Base-by-base conservation (phyloP, 2,797 vertebrate species). In the Anolis apletophallus region DNA sequence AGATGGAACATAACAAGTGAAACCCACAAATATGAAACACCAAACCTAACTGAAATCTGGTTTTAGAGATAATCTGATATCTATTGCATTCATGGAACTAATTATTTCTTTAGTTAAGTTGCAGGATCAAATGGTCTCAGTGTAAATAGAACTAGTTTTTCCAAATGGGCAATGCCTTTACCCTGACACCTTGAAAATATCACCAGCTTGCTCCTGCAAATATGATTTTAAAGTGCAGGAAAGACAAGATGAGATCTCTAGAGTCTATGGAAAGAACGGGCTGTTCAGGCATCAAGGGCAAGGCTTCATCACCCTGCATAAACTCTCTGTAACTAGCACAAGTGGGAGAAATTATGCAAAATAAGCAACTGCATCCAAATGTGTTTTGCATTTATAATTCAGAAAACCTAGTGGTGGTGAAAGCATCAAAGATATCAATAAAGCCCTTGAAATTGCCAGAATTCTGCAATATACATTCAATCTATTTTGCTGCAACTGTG, bases 401-500 rank as follows among this genome's bases (percentile, higher is more conserved):
- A 73, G 17, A 32, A 17, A 73, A 36, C 19, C 23, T 23, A 73
- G 36, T n/a, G n/a, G 12, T 76, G 11, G 59, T 9, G 9, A 17
- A 77, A 84, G 9, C 17, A 83, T 32, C 57, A 76, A 16, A 76
- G 76, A 8, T 26, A 73, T 23, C 59, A 84, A 34, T 4, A 5
- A 3, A 26, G 50, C 46, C 9, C 40, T 68, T 54, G n/a, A 76
- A 84, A 50, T 67, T 0, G 11, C 1, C 67, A 12, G 3, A 19
- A 67, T 16, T 76, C 40, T 80, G n/a, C 84, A 12, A 0, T 1
- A 79, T 21, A 32, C 3, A 59, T 14, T 46, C 26, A 19, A 16
- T 14, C 21, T 67, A 85, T 67, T 67, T 76, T 86, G 5, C n/a
- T 73, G 32, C 80, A 0, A 64, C 46, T 87, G 72, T 59, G 88